Conservation (phyloP, 2,113 vertebrate genomes). For the Sapajus apella region DNA sequence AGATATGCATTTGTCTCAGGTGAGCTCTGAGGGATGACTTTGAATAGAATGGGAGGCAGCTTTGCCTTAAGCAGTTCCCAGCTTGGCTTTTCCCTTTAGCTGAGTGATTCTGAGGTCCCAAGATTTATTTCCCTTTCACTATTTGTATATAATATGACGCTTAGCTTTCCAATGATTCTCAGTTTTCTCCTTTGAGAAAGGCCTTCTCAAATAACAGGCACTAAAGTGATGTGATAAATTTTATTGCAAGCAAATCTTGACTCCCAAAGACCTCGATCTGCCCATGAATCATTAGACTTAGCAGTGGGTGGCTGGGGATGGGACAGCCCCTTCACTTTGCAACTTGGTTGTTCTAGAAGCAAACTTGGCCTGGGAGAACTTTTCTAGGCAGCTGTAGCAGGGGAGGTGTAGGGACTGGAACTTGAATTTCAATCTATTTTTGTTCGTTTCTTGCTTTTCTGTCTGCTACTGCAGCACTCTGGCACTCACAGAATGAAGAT, state of each 20-base stretch:
- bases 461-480: conserved; percentile 79
- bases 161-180: neutral
- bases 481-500: conserved; percentile 87
- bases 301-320: rapidly evolving
- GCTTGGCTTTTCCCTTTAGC: no score
- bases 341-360: neutral
- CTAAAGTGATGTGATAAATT: neutral
- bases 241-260: conserved; percentile 28
- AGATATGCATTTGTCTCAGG: no score
- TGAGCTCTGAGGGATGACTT: no score
- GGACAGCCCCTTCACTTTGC: neutral
- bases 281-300: neutral
- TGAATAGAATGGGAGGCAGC: no score
- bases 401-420: neutral
- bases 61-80: no score
- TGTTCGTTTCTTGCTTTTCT: neutral
- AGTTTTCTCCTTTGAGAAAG: neutral
- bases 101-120: no score
- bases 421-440: neutral
- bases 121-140: no score
- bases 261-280: neutral
- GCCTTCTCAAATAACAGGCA: neutral
- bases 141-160: no score
- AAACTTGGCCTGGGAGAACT: neutral
- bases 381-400: neutral